Percentiles rank a stretch among this genome's conserved stretches.
Evolutionary conservation across 2,797 vertebrate species (phyloP).

Genomic region (Euphonia xanthogaster): DNA sequence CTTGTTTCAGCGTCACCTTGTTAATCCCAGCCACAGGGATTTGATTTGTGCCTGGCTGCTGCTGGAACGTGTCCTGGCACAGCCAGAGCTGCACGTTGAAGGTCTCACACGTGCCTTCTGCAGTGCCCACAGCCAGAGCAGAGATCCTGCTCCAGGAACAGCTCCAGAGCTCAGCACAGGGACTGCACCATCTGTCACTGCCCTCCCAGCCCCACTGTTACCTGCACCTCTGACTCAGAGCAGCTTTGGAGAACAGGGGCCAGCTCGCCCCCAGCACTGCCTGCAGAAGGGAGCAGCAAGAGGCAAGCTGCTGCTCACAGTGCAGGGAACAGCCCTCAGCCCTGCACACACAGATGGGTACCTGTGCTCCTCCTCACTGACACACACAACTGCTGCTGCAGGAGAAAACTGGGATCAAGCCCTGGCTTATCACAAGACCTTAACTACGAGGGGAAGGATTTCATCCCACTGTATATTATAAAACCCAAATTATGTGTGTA

Average conservation of each 20-base stretch:
- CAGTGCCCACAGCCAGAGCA: background rate
- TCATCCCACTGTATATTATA: background rate
- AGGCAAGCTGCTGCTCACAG: background rate
- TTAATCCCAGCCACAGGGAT: background rate
- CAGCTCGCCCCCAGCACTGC: rapidly evolving
- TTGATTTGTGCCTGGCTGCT: background rate
- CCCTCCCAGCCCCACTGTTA: background rate
- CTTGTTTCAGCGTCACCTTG: background rate
- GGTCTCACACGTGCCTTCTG: background rate
- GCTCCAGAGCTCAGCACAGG: background rate
- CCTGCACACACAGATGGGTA: background rate
- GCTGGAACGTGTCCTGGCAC: background rate
- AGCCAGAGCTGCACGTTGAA: background rate
- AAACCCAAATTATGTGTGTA: background rate
- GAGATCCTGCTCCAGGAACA: background rate
- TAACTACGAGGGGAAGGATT: background rate
- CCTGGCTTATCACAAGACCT: background rate
- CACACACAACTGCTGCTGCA: background rate
- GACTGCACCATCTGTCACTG: background rate
- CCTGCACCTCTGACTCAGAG: background rate
- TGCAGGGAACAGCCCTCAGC: background rate
- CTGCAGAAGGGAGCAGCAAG: background rate
- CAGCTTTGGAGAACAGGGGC: background rate
- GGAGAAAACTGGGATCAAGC: background rate
- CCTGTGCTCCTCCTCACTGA: background rate